Conservation (phyloP, 2,797 vertebrate species). For the Oceanodroma leucorhoa region DNA sequence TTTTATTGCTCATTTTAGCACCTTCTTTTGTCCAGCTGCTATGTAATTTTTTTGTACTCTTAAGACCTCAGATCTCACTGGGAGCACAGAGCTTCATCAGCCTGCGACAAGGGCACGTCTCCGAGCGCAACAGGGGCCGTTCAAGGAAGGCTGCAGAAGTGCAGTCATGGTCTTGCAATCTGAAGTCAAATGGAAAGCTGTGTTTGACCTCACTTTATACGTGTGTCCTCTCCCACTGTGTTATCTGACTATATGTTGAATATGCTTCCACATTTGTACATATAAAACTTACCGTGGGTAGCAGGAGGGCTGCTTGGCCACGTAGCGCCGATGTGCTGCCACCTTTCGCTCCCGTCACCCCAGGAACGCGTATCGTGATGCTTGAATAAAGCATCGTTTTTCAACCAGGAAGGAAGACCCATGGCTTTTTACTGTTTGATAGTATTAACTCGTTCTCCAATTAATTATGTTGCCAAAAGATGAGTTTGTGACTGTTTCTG, state of each 20-base stretch:
- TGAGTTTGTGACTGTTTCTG: neutral
- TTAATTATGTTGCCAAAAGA: neutral
- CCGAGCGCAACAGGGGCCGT: accelerated
- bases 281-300: neutral
- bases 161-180: neutral
- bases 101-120: neutral
- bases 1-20: slow-evolving; percentile 50
- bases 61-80: neutral
- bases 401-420: neutral
- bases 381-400: neutral
- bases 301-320: neutral
- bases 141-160: neutral
- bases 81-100: neutral
- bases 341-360: neutral
- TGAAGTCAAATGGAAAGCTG: neutral
- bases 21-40: neutral
- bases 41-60: neutral
- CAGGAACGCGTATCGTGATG: accelerated
- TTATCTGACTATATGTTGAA: neutral
- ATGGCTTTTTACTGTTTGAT: neutral
- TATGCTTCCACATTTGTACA: accelerated
- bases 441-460: neutral
- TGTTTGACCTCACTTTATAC: neutral
- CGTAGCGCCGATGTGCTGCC: accelerated
- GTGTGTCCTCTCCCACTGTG: neutral